Evolutionary conservation across 2,113 vertebrate genomes (phyloP), one percentile per base, ranked within the genome.

Genomic region (Nipponia nippon): DNA sequence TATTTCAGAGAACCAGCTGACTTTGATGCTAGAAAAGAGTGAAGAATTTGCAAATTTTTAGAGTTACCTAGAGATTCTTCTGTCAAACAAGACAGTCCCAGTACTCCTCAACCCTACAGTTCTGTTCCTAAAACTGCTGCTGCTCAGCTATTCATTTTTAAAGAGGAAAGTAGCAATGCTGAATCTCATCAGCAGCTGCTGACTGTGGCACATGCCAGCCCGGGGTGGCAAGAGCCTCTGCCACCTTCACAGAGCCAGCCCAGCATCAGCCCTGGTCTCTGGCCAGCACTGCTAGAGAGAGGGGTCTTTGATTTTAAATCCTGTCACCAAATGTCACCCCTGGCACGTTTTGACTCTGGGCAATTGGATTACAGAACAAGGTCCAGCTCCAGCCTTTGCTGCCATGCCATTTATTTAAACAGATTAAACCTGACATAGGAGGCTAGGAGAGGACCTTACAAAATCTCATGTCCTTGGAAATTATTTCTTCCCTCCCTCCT

Each of bases 281-380:
- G 50, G 59, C 44, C 72, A 92, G 46, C 23, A 58, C n/a, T 67
- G 32, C 36, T 77, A 73, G 34, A 72, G 34, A 95, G 36, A 87
- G 29, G 49, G 11, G 42, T 83, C 92, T 94, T 92, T 89, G 84
- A 92, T 96, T 97, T 95, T 90, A 97, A 96, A 95, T 94, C 63
- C 72, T 15, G 9, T 80, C 78, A 87, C 73, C 53, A 79, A 96
- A 95, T 84, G n/a, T 81, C 29, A 2, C 72, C 76, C 87, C 75
- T 84, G 90, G 86, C 93, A 93, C 34, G 16, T 85, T 96, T 93
- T 81, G 12, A 78, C 56, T 77, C 22, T 22, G 20, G 44, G 50
- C n/a, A 72, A 86, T 47, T 87, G 81, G 47, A 87, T 95, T 96
- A 90, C 5, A 5, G 61, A 83, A 46, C 38, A 77, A 91, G 78